Evolutionary conservation across 1,140 invertebrate genomes (phyloP).

Genomic region (Megathymus violae): DNA sequence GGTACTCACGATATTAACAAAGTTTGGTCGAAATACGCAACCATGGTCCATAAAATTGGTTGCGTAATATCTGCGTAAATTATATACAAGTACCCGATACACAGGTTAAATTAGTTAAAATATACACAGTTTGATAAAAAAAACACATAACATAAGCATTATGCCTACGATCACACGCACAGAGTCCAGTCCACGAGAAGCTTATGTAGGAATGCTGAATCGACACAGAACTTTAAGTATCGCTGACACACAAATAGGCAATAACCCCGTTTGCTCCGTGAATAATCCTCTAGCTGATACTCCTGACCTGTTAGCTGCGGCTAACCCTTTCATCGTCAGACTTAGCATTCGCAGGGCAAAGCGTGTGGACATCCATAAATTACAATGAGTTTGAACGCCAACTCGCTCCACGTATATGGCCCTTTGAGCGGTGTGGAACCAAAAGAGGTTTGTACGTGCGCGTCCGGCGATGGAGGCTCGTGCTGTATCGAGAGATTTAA

Average conservation of each 20-base stretch:
- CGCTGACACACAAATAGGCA: conserved; percentile 44
- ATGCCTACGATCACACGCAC: too few species aligned
- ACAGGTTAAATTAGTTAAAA: too few species aligned
- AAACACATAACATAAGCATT: too few species aligned
- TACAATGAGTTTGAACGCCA: conserved; percentile 70
- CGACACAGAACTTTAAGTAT: conserved; percentile 23
- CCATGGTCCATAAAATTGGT: too few species aligned
- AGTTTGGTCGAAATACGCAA: too few species aligned
- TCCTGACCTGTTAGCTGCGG: conserved; percentile 46
- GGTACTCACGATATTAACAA: too few species aligned
- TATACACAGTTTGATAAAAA: too few species aligned
- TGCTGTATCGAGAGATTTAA: conserved; percentile 27
- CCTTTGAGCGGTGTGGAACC: conserved; percentile 55
- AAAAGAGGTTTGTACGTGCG: conserved; percentile 62
- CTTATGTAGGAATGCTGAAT: conserved; percentile 6
- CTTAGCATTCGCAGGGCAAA: conserved; percentile 58
- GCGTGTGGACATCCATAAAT: conserved; percentile 68
- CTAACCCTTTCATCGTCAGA: conserved; percentile 63
- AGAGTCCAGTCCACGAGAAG: not conserved
- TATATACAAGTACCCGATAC: too few species aligned
- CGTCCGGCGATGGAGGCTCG: conserved; percentile 53
- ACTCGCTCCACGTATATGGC: conserved; percentile 55
- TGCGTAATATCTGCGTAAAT: too few species aligned
- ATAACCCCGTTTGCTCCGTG: conserved; percentile 42
- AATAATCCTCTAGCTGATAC: conserved; percentile 44